phyloP scores from a whole-genome alignment of 2,888 invertebrate genomes.

The Drosophila flavopinicola region DNA sequence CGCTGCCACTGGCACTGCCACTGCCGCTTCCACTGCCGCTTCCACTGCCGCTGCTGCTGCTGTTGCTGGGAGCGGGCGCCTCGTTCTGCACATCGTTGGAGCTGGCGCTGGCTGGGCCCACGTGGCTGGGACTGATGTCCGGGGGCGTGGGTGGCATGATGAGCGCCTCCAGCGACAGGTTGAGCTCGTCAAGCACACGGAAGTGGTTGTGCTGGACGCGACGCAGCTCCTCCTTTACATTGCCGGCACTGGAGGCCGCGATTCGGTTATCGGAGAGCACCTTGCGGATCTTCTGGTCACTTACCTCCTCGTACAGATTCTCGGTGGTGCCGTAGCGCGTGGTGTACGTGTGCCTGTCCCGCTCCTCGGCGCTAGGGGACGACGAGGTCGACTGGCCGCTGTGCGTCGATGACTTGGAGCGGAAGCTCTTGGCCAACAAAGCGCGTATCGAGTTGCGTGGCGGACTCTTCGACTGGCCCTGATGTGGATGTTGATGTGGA shows the following conservation, averaged over 20 bases:
- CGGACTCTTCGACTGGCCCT: slow-evolving; percentile 82
- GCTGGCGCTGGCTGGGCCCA: slow-evolving; percentile 19
- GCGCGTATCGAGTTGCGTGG: slow-evolving; percentile 84
- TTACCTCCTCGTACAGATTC: slow-evolving; percentile 84
- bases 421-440: slow-evolving; percentile 82
- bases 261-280: slow-evolving; percentile 86
- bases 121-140: slow-evolving; percentile 85
- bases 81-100: slow-evolving; percentile 85
- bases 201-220: slow-evolving; percentile 93
- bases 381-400: slow-evolving; percentile 79
- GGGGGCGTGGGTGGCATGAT: slow-evolving; percentile 90
- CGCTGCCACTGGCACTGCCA: slow-evolving; percentile 16
- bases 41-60: slow-evolving; percentile 38
- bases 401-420: slow-evolving; percentile 79
- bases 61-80: slow-evolving; percentile 70
- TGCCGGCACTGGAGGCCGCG: slow-evolving; percentile 87
- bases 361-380: slow-evolving; percentile 80
- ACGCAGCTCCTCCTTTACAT: slow-evolving; percentile 93
- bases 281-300: slow-evolving; percentile 84
- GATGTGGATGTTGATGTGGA: background rate
- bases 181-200: slow-evolving; percentile 93
- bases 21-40: slow-evolving; percentile 14
- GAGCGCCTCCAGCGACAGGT: slow-evolving; percentile 94
- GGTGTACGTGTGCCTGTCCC: slow-evolving; percentile 88
- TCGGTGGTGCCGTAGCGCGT: slow-evolving; percentile 93